Evolutionary conservation across 2,113 vertebrate genomes (phyloP).

Genomic region (Antennarius striatus): DNA sequence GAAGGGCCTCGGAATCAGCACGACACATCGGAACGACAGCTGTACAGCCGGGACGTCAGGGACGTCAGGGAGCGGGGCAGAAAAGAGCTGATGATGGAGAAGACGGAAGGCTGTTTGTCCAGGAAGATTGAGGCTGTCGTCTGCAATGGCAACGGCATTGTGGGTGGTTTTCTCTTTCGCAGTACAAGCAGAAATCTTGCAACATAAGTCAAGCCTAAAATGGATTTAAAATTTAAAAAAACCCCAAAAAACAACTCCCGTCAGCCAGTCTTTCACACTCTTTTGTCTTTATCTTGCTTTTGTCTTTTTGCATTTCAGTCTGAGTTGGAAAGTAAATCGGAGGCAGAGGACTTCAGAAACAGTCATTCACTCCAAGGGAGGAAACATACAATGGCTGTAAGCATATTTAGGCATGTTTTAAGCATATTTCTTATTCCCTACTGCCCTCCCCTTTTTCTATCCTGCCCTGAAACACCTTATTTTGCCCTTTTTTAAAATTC

Average conservation of each 20-base stretch:
- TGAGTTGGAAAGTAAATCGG: conserved; percentile 39
- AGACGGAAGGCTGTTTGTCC: conserved; percentile 10
- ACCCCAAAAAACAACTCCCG: no score
- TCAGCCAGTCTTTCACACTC: not conserved
- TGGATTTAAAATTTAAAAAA: not conserved
- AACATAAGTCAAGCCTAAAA: not conserved
- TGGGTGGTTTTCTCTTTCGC: conserved; percentile 48
- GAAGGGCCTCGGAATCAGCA: conserved; percentile 5
- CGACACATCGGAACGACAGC: conserved; percentile 26
- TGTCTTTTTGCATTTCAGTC: conserved; percentile 43
- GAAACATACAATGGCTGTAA: conserved; percentile 80
- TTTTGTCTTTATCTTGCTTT: not conserved
- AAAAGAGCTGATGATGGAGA: conserved; percentile 26
- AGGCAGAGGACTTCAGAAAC: conserved; percentile 58
- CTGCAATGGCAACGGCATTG: conserved; percentile 74
- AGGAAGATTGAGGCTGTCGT: conserved; percentile 57
- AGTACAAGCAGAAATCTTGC: not conserved
- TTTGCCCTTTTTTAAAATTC: not conserved
- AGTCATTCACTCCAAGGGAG: conserved; percentile 50
- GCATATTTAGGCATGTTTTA: conserved; percentile 20
- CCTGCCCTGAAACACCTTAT: not conserved
- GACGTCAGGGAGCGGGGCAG: not conserved
- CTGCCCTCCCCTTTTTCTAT: no score
- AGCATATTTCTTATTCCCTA: not conserved
- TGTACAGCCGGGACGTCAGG: not conserved